Percentiles rank a stretch among this genome's conserved stretches.
Conservation (phyloP, 2,888 invertebrate genomes). For the Ypsolopha scabrella region DNA sequence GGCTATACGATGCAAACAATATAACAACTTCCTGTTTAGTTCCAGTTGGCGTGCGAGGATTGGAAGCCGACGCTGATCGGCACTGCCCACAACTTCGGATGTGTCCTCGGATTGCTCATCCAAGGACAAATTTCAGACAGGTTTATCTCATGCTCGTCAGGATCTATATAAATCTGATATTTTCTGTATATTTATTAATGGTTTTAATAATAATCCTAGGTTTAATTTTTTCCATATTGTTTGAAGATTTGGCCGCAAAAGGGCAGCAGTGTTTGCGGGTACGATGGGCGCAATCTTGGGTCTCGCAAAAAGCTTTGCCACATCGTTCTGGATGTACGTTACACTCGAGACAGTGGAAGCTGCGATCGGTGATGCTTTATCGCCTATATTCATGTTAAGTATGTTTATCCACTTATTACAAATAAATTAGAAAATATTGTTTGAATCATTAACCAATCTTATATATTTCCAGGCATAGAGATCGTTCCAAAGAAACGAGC, state of each 20-base stretch:
- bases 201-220: too few species aligned
- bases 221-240: background rate
- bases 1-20: too few species aligned
- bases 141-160: slow-evolving; percentile 21
- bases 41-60: slow-evolving; percentile 49
- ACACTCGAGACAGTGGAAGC: slow-evolving; percentile 46
- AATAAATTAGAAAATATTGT: background rate
- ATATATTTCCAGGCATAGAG: slow-evolving; percentile 42
- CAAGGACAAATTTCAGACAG: slow-evolving; percentile 61
- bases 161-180: too few species aligned
- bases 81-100: slow-evolving; percentile 51
- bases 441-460: background rate
- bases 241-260: slow-evolving; percentile 49
- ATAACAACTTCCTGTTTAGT: slow-evolving; percentile 27
- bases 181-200: too few species aligned
- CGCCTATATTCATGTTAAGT: slow-evolving; percentile 62
- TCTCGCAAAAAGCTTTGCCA: slow-evolving; percentile 43
- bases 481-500: slow-evolving; percentile 52
- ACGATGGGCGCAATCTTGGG: slow-evolving; percentile 51
- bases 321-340: slow-evolving; percentile 46
- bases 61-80: slow-evolving; percentile 59
- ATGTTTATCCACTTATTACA: slow-evolving; percentile 12
- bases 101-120: slow-evolving; percentile 48
- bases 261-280: slow-evolving; percentile 54
- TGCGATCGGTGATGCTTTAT: slow-evolving; percentile 53